Percentiles rank a stretch among this genome's conserved stretches.
Evolutionary conservation across 2,888 invertebrate genomes (phyloP).

Genomic region (Apodemia duryi): DNA sequence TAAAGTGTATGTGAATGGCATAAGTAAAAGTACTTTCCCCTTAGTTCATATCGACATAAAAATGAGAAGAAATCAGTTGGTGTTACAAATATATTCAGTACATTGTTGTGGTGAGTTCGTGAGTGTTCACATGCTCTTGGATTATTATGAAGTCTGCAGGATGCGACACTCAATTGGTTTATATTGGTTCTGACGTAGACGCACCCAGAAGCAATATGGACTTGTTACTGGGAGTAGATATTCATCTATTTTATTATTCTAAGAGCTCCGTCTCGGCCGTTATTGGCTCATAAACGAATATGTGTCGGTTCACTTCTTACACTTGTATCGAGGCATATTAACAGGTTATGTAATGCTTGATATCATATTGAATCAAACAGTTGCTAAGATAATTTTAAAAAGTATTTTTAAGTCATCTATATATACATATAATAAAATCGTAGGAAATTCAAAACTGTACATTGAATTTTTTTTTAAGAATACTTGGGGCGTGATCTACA

Average conservation of each 20-base stretch:
- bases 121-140: constrained; percentile 20
- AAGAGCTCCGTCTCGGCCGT: constrained; percentile 24
- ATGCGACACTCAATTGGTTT: constrained; percentile 64
- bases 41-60: too few relatives aligned
- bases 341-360: neutral
- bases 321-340: neutral
- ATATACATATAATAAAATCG: too few relatives aligned
- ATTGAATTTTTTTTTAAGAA: too few relatives aligned
- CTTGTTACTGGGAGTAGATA: constrained; percentile 32
- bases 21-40: too few relatives aligned
- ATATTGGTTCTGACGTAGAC: constrained; percentile 55
- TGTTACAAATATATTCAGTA: neutral
- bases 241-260: constrained; percentile 36
- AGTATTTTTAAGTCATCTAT: too few relatives aligned
- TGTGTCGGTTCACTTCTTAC: constrained; percentile 5
- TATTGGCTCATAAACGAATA: constrained; percentile 23
- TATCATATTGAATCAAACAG: neutral
- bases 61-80: too few relatives aligned
- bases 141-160: constrained; percentile 35
- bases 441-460: too few relatives aligned
- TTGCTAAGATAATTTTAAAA: too few relatives aligned
- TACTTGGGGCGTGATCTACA: too few relatives aligned
- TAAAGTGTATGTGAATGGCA: too few relatives aligned
- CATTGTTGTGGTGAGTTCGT: constrained; percentile 9
- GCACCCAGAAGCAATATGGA: constrained; percentile 43